Evolutionary conservation across 2,888 invertebrate genomes (phyloP).

Genomic region (Limnephilus rhombicus): DNA sequence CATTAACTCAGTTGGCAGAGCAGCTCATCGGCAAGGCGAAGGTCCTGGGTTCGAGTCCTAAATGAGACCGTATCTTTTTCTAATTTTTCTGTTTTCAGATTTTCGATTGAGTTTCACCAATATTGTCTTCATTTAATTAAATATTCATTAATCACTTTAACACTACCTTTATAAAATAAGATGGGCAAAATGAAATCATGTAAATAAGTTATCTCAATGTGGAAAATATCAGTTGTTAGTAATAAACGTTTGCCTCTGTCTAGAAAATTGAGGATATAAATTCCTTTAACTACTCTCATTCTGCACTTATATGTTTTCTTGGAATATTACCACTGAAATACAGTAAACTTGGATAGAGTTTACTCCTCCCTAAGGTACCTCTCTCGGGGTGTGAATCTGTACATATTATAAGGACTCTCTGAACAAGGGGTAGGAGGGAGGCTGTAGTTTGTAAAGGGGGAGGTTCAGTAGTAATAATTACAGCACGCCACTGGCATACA

Average conservation of each 20-base stretch:
- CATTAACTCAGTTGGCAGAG: too few species aligned
- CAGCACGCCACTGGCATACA: conserved; percentile 7
- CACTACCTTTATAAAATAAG: too few species aligned
- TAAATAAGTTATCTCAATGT: too few species aligned
- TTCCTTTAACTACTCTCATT: neutral
- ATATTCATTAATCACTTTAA: too few species aligned
- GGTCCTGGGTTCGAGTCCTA: too few species aligned
- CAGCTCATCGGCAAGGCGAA: too few species aligned
- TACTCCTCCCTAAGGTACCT: too few species aligned
- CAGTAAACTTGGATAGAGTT: neutral
- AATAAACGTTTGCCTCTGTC: neutral
- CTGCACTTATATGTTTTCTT: neutral
- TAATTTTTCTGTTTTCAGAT: too few species aligned
- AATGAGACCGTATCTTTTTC: too few species aligned
- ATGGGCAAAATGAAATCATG: too few species aligned
- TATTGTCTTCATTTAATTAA: too few species aligned
- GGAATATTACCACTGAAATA: neutral
- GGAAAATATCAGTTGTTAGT: neutral
- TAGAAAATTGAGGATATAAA: neutral
- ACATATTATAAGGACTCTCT: neutral
- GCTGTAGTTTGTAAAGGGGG: neutral
- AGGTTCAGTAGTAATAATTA: conserved; percentile 4
- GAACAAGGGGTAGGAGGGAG: neutral
- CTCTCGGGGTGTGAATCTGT: neutral
- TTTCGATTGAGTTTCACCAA: too few species aligned